A percentile compares a stretch with the other conserved stretches of the same genome.
Evolutionary conservation across 2,113 vertebrate species (phyloP).

Genomic region (Phainopepla nitens): DNA sequence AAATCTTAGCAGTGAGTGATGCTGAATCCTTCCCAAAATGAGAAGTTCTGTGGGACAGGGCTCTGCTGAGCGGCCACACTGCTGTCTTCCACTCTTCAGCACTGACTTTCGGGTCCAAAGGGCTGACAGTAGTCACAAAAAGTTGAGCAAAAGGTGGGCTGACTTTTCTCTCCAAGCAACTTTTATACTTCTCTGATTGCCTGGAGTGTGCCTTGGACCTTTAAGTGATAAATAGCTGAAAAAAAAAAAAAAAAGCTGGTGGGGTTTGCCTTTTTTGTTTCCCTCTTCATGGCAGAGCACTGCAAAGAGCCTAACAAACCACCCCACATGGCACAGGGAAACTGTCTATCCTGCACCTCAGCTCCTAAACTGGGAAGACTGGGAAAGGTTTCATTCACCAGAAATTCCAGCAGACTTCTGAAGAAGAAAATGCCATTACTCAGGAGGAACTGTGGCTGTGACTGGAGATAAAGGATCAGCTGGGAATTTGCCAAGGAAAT

Average conservation of each 20-base stretch:
- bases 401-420: not conserved
- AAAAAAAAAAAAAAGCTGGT: not conserved
- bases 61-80: not conserved
- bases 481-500: not conserved
- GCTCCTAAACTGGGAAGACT: too few relatives aligned
- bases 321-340: accelerated
- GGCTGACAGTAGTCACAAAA: not conserved
- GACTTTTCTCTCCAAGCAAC: not conserved
- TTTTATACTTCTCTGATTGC: not conserved
- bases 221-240: not conserved
- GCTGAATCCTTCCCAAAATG: not conserved
- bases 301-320: not conserved
- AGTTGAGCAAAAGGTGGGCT: not conserved
- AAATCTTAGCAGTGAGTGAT: not conserved
- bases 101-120: not conserved
- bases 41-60: not conserved
- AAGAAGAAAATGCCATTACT: not conserved
- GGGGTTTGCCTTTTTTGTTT: not conserved
- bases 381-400: not conserved
- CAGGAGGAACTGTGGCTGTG: accelerated
- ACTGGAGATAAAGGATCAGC: not conserved
- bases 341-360: not conserved
- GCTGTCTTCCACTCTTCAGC: not conserved
- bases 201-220: not conserved
- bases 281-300: not conserved